Evolutionary conservation across 2,797 vertebrate species (phyloP).

Genomic region (Podargus strigoides): DNA sequence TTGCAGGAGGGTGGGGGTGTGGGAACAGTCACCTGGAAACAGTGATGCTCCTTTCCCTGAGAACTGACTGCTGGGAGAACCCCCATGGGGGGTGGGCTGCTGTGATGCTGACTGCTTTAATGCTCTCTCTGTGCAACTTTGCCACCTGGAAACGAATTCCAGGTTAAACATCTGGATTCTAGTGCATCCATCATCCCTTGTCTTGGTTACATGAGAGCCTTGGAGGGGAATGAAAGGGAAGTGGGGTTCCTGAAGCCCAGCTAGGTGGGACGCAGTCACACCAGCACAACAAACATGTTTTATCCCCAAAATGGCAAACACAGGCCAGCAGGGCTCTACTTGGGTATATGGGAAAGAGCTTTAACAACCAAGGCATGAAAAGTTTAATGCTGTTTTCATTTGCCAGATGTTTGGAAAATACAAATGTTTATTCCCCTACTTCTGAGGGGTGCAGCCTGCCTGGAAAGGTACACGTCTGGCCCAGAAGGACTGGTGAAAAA

Average conservation of each 20-base stretch:
- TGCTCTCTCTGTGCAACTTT: neutral
- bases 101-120: neutral
- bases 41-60: neutral
- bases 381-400: neutral
- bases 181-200: neutral
- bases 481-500: neutral
- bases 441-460: neutral
- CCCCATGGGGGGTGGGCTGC: neutral
- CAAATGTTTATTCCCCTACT: neutral
- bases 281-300: neutral
- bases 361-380: neutral
- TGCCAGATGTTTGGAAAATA: conserved; percentile 10
- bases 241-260: neutral
- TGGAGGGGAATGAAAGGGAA: neutral
- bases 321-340: neutral
- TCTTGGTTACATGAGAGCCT: neutral
- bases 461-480: neutral
- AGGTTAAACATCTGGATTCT: neutral
- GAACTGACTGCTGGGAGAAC: neutral
- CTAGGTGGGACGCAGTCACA: neutral
- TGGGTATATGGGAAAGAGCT: neutral
- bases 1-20: neutral
- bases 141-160: neutral
- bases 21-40: neutral
- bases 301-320: neutral